phyloP scores from a whole-genome alignment of 2,113 vertebrate species.

The Carlito syrichta region DNA sequence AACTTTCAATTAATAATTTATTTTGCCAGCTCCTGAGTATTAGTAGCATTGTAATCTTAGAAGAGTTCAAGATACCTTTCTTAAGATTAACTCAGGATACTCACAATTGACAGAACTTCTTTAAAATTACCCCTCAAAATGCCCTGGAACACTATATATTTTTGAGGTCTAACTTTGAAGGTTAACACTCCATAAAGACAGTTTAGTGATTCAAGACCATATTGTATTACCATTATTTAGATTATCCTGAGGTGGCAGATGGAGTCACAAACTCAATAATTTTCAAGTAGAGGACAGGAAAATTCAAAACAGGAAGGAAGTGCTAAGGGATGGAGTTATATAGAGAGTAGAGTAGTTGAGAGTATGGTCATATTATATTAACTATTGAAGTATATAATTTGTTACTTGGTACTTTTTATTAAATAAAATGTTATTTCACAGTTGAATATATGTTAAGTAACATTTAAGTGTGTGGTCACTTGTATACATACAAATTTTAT shows the following conservation, averaged over 20 bases:
- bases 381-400: not conserved
- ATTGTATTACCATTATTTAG: not conserved
- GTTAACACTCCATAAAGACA: not conserved
- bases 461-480: not conserved
- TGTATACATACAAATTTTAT: not conserved
- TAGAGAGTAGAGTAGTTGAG: not conserved
- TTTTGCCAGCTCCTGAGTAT: not conserved
- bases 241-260: not conserved
- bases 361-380: not conserved
- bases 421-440: slow-evolving; percentile 9
- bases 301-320: not conserved
- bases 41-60: not conserved
- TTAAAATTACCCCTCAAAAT: slow-evolving; percentile 4
- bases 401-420: not conserved
- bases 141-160: not conserved
- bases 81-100: not conserved
- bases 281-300: not conserved
- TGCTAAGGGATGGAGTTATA: not conserved
- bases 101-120: slow-evolving; percentile 25
- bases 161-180: not conserved
- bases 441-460: not conserved
- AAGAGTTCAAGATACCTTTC: not conserved
- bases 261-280: not conserved
- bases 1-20: slow-evolving; percentile 11
- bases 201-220: not conserved